phyloP scores from a whole-genome alignment of 2,113 vertebrate species.

The Aphelocoma coerulescens region DNA sequence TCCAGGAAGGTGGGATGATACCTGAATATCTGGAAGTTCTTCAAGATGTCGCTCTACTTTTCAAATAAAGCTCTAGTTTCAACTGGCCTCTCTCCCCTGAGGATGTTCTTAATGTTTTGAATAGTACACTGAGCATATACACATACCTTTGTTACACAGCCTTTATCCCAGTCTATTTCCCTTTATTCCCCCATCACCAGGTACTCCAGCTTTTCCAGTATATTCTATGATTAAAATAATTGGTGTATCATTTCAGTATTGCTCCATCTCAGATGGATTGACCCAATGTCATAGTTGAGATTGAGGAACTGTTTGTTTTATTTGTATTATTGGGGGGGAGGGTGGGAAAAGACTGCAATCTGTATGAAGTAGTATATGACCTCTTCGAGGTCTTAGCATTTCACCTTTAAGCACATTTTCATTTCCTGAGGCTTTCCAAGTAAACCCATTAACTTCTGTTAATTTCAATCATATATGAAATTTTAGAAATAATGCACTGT shows the following conservation, averaged over 20 bases:
- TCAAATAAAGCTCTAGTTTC: not conserved
- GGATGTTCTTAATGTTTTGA: not conserved
- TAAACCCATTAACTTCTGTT: not conserved
- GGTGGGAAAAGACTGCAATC: not conserved
- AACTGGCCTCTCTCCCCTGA: not conserved
- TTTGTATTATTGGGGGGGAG: not conserved
- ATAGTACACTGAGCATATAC: not conserved
- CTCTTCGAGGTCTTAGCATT: not conserved
- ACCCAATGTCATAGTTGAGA: not conserved
- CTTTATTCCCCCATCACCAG: not conserved
- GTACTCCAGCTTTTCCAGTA: not conserved
- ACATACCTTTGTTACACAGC: not conserved
- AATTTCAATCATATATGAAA: not conserved
- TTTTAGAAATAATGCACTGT: not conserved
- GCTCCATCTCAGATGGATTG: not conserved
- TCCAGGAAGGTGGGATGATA: not conserved
- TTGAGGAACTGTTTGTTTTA: not conserved
- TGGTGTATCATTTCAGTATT: not conserved
- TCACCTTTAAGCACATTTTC: not conserved
- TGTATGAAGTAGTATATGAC: not conserved
- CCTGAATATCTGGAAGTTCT: not conserved
- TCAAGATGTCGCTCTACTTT: not conserved
- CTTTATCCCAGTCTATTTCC: not conserved
- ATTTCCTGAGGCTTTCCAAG: not conserved
- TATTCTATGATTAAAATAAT: not conserved